phyloP scores from a whole-genome alignment of 35 echinoderm and acorn worm genomes.

The Hemicentrotus pulcherrimus region DNA sequence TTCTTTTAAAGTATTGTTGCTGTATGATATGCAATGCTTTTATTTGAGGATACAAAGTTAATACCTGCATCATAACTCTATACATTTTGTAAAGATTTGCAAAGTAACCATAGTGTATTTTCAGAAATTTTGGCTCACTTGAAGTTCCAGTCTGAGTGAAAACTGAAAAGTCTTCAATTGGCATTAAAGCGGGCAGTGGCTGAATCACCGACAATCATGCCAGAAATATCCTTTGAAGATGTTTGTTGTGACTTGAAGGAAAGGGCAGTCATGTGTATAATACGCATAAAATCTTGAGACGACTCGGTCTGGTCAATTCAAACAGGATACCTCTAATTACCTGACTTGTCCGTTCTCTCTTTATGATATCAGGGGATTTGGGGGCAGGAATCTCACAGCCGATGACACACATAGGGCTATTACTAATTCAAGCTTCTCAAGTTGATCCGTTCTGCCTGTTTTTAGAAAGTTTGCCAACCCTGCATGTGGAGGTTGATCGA shows the following conservation, averaged over 20 bases:
- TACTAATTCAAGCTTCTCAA: neutral
- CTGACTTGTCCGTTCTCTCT: neutral
- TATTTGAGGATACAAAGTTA: too few species aligned
- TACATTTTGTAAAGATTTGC: neutral
- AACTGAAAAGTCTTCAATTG: neutral
- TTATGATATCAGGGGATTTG: neutral
- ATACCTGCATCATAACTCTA: too few species aligned
- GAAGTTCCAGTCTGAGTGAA: neutral
- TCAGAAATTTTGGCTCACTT: neutral
- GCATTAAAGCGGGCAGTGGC: neutral
- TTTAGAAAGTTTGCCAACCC: neutral
- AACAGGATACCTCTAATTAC: conserved; percentile 3
- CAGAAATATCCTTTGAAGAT: neutral
- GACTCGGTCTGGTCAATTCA: neutral
- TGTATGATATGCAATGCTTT: too few species aligned
- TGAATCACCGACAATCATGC: neutral
- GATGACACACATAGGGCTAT: neutral
- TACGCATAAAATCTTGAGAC: neutral
- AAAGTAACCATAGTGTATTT: neutral
- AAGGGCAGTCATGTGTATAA: neutral
- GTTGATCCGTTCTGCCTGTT: neutral
- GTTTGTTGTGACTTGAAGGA: neutral
- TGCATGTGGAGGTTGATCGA: neutral
- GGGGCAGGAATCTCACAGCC: neutral
- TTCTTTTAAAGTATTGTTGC: too few species aligned